Evolutionary conservation across 1,140 invertebrate species (phyloP), one percentile per base, ranked within the genome.

Genomic region (Plectus sambesii): DNA sequence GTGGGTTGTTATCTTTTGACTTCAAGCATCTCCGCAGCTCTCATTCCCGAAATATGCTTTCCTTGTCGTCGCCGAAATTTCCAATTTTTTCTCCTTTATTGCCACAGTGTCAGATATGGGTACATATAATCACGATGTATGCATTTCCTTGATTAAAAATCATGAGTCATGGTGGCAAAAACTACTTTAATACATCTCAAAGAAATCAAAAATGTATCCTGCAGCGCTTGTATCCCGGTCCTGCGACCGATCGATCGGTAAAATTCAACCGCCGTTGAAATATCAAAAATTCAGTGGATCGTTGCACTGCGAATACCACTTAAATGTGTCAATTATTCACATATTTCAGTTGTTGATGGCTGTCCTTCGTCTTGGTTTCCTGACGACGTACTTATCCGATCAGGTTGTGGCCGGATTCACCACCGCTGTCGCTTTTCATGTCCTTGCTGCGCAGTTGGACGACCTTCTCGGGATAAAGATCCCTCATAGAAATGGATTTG

Each of bases 351-450:
- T 66, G 6, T 2, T 59, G 22, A 68, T 66, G 66, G 63, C 49
- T 15, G 26, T 66, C 27, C 46, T 68, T 12, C 62, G 62, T 3
- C 52, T 66, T 19, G 61, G 61, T 25, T 62, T 68, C 40, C 48
- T 66, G 19, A 66, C 63, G 2, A 61, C 66, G 1, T 66, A 66
- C 33, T 66, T 66, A 2, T 68, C 64, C 22, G 66, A 69, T 51
- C 35, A 53, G 36, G 40, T 62, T 2, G 58, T 66, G 19, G 51
- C 59, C 15, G 63, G 63, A 4, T 66, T 66, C 42, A 62, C 63
- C 12, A 66, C 63, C 8, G 63, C 46, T 8, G 66, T 66, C 24
- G 51, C 60, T 2, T 44, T 46, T 37, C 66, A 66, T 36, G 63
- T 66, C 6, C 56, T 66, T 22, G 58, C 59, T 17, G 53, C 62